These are phyloP conservation scores for Callyntrura sp. DNA, from an alignment of 2,888 invertebrate genomes.

Conservation along the genomic window DNA sequence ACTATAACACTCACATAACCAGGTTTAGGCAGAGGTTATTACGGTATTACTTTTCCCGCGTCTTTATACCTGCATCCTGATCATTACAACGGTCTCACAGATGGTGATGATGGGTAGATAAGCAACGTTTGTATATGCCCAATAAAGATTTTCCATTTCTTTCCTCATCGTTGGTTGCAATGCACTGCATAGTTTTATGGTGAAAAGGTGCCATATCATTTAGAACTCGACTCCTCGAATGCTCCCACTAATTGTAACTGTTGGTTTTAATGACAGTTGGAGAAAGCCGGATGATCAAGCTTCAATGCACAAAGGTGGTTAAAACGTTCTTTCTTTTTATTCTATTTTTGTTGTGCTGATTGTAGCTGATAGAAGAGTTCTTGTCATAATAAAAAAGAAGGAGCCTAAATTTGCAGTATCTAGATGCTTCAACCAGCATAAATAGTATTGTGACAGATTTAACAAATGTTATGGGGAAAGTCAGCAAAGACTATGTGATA, in stretches of 20 bases:
- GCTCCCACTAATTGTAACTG: conserved; percentile 37
- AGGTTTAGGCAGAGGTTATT: not conserved
- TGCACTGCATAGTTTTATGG: not conserved
- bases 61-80: conserved; percentile 1
- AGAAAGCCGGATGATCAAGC: not conserved
- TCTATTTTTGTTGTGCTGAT: not conserved
- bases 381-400: not conserved
- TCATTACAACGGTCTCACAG: not conserved
- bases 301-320: not conserved
- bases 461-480: not conserved
- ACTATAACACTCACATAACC: conserved; percentile 20
- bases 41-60: conserved; percentile 14
- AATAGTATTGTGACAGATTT: not conserved
- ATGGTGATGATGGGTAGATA: too few species aligned
- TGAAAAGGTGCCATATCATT: conserved; percentile 19
- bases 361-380: not conserved
- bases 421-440: not conserved
- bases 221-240: conserved; percentile 24
- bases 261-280: conserved; percentile 29
- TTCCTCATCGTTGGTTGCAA: not conserved
- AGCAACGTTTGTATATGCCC: not conserved
- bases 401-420: not conserved
- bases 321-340: not conserved
- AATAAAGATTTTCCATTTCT: not conserved
- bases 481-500: not conserved